Conservation (phyloP, 2,797 vertebrate species). For the Lateolabrax maculatus region DNA sequence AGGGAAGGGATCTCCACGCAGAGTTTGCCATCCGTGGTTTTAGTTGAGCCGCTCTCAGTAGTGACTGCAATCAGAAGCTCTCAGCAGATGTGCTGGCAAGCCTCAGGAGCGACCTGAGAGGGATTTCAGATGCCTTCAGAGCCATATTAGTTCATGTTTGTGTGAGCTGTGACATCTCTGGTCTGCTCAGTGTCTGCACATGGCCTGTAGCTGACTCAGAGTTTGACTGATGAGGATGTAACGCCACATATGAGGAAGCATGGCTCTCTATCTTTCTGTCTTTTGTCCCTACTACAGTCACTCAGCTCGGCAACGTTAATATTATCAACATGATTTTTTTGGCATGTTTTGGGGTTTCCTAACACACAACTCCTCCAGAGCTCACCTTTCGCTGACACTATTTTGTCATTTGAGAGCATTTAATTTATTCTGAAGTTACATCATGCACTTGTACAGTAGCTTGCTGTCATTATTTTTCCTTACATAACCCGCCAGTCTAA, state of each 20-base stretch:
- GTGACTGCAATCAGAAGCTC: conserved; percentile 26
- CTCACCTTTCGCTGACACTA: not conserved
- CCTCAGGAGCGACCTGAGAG: conserved; percentile 36
- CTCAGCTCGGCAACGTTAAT: not conserved
- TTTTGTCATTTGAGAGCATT: not conserved
- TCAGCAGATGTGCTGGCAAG: conserved; percentile 41
- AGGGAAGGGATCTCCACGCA: conserved; percentile 6
- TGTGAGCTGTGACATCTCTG: conserved; percentile 61
- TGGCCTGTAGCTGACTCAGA: conserved; percentile 37
- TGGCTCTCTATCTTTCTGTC: not conserved
- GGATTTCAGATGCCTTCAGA: conserved; percentile 56
- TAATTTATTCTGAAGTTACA: conserved; percentile 7
- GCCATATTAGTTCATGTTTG: conserved; percentile 87
- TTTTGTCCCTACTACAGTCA: not conserved
- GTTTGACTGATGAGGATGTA: conserved; percentile 29
- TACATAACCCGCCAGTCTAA: not conserved
- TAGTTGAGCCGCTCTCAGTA: not conserved
- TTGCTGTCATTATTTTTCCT: conserved; percentile 1
- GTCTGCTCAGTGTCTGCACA: conserved; percentile 73
- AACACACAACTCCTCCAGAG: not conserved
- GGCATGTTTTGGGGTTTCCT: not conserved
- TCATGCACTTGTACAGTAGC: not conserved
- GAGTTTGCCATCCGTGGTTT: conserved; percentile 11
- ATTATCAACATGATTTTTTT: not conserved
- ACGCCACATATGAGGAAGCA: not conserved